Evolutionary conservation across 2,888 invertebrate genomes (phyloP), one percentile per base, ranked within the genome.

Genomic region (Lomographa bimaculata): DNA sequence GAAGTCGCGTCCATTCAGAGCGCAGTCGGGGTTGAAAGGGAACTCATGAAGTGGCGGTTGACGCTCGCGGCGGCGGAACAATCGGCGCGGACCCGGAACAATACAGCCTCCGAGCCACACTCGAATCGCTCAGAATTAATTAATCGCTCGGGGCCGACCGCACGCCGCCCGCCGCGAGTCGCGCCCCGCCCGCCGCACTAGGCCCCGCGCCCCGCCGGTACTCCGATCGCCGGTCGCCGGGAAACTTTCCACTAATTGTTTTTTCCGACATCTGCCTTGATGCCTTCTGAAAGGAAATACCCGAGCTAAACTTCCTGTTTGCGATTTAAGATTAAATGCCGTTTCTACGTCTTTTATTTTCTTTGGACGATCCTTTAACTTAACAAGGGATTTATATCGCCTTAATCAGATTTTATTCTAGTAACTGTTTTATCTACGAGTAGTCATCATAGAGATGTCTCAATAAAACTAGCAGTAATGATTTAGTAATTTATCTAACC

Each of bases 201-300:
- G 14, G 5, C 30, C 5, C 20, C 23, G 17, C 20, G 7, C 21
- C 7, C 14, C 20, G 12, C 2, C 7, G 14, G 7, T 4, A 8
- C 29, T 14, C n/a, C 29, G 29, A 17, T 9, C 8, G 14, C 28
- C 37, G 37, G 29, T 12, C 37, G 24, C 34, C 39, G 30, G 52
- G 38, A 55, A 70, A 64, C 53, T 69, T 64, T 47, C 36, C 54
- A 56, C 64, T 71, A 70, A 72, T 71, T 72, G 68, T 41, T 71
- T 73, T 75, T 64, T 52, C 48, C 54, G 53, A 60, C 59, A 52
- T 60, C 63, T 61, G 64, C 54, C 57, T 59, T 60, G 64, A 60
- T 60, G 56, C 57, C 59, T 60, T 60, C 51, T 51, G 54, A 62
- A 65, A 67, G 59, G 50, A 64, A 67, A 63, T 47, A 59, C 58